Conservation (phyloP, 53 echinoderm and acorn worm genomes). For the Zoroaster sp. region DNA sequence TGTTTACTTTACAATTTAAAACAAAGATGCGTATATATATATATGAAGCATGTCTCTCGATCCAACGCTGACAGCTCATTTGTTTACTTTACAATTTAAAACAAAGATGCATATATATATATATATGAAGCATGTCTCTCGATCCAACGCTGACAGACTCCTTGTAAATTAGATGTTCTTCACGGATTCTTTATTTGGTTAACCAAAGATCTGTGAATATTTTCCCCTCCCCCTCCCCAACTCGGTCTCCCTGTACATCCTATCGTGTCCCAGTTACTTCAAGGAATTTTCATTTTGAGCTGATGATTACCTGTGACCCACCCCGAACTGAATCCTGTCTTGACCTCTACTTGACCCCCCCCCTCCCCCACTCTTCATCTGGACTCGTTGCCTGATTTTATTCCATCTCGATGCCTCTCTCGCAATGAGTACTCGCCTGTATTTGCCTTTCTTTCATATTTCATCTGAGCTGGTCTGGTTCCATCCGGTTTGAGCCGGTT, state of each 20-base stretch:
- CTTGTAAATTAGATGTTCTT: too few relatives aligned
- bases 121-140: too few relatives aligned
- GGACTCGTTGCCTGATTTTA: slow-evolving; percentile 12
- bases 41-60: too few relatives aligned
- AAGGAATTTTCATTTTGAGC: not conserved
- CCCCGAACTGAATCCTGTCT: not conserved
- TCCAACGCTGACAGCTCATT: too few relatives aligned
- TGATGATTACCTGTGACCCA: not conserved
- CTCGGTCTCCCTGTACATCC: not conserved
- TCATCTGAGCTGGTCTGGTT: slow-evolving; percentile 19
- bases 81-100: too few relatives aligned
- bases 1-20: too few relatives aligned
- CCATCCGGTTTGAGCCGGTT: not conserved
- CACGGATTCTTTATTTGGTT: not conserved
- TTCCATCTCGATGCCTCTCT: slow-evolving; percentile 38
- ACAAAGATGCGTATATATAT: too few relatives aligned
- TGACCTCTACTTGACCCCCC: not conserved
- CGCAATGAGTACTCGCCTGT: slow-evolving; percentile 43
- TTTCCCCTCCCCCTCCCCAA: not conserved
- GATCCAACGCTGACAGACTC: too few relatives aligned
- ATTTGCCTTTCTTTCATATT: slow-evolving; percentile 51
- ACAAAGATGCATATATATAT: too few relatives aligned
- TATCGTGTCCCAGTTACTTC: not conserved
- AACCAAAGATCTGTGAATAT: not conserved
- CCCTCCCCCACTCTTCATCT: not conserved